These are phyloP conservation scores for Telmatherina bonti DNA, from an alignment of 2,797 vertebrate species.

Conservation along the genomic window DNA sequence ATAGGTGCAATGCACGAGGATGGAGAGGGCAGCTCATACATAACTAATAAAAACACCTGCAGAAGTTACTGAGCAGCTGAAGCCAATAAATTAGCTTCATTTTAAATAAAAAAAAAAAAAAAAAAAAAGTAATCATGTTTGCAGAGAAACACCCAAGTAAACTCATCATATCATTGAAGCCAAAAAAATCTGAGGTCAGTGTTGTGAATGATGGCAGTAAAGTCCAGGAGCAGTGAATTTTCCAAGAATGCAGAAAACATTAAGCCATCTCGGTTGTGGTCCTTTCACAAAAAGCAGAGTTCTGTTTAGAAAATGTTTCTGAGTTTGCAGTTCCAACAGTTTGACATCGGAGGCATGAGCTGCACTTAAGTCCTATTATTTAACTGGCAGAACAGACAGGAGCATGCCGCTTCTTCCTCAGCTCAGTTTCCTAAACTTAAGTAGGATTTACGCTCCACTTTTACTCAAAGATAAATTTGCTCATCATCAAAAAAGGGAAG, in stretches of 20 bases:
- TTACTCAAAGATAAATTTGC: conserved; percentile 9
- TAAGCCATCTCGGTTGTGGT: not conserved
- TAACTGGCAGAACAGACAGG: not conserved
- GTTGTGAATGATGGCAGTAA: too few species aligned
- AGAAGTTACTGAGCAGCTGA: conserved; percentile 7
- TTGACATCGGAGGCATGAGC: conserved; percentile 1
- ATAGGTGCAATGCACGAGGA: not conserved
- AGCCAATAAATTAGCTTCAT: conserved; percentile 7
- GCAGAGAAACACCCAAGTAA: not conserved
- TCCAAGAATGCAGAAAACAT: not conserved
- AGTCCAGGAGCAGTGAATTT: not conserved
- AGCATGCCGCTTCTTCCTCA: not conserved
- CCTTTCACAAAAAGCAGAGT: not conserved
- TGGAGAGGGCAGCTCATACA: not conserved
- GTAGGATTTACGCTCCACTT: conserved; percentile 3
- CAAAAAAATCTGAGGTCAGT: too few species aligned
- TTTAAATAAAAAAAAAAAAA: conserved; percentile 4
- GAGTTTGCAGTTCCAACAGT: conserved; percentile 6
- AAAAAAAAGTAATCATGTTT: not conserved
- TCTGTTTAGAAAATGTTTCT: not conserved
- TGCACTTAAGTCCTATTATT: not conserved
- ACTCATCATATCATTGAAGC: too few species aligned
- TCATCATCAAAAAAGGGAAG: not conserved
- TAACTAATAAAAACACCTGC: not conserved
- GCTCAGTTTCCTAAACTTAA: not conserved